phyloP scores from a whole-genome alignment of 2,797 vertebrate species.

The Leptoclinus maculatus region DNA sequence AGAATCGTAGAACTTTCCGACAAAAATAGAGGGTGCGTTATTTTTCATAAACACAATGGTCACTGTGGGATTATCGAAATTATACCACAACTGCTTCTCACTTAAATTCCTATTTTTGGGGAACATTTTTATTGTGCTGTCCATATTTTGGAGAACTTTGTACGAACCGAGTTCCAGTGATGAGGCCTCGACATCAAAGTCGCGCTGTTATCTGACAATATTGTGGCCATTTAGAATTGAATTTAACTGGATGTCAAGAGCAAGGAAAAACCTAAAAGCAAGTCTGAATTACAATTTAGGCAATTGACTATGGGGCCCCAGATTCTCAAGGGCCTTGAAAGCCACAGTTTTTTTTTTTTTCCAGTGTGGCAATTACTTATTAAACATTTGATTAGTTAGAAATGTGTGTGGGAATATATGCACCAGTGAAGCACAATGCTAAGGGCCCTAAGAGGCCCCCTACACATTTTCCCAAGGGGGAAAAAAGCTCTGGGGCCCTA shows the following conservation, averaged over 20 bases:
- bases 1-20: neutral
- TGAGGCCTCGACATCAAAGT: neutral
- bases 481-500: neutral
- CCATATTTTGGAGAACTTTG: neutral
- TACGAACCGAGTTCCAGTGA: neutral
- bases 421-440: neutral
- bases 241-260: neutral
- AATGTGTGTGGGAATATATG: neutral
- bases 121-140: neutral
- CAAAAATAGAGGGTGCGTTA: neutral
- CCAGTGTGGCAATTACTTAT: neutral
- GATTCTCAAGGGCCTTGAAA: conserved; percentile 2
- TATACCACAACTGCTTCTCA: neutral
- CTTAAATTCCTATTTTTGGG: neutral
- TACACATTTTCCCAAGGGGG: neutral
- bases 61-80: conserved; percentile 2
- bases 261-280: neutral
- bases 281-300: neutral
- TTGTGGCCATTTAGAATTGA: neutral
- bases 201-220: neutral
- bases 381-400: neutral
- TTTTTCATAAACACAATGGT: conserved; percentile 21
- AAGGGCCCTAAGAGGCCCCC: neutral
- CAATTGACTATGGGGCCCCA: neutral
- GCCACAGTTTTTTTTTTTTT: neutral